Conservation (phyloP, 1,140 invertebrate genomes). For the Hesperophylax magnus region DNA sequence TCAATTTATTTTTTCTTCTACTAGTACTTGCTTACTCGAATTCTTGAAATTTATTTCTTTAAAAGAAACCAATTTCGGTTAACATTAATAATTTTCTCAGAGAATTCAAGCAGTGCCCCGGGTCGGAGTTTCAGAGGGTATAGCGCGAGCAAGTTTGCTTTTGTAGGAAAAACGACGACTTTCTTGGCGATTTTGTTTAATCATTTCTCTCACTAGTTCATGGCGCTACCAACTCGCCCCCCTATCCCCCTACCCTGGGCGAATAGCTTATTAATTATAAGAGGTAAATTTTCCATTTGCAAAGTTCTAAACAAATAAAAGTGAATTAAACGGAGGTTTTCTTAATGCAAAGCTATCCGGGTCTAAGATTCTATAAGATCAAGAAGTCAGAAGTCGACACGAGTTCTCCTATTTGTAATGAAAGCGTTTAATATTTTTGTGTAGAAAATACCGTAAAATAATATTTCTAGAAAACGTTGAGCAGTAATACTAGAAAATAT, state of each 20-base stretch:
- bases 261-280: conserved; percentile 48
- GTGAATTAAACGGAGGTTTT: conserved; percentile 40
- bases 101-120: conserved; percentile 28
- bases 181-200: conserved; percentile 44
- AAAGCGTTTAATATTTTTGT: no score
- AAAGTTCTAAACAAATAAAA: conserved; percentile 43
- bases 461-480: no score
- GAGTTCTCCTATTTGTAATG: no score
- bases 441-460: no score
- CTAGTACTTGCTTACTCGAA: conserved; percentile 11
- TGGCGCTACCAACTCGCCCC: not conserved
- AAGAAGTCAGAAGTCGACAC: no score
- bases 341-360: not conserved
- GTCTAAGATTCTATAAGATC: not conserved
- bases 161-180: conserved; percentile 46
- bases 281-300: conserved; percentile 41
- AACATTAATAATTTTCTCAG: conserved; percentile 39
- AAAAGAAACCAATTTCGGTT: conserved; percentile 40
- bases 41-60: conserved; percentile 41
- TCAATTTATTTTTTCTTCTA: conserved; percentile 33
- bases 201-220: conserved; percentile 37
- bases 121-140: conserved; percentile 23
- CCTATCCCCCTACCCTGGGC: not conserved
- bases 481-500: no score
- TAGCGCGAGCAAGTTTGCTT: conserved; percentile 31